Evolutionary conservation across 2,113 vertebrate species (phyloP), one percentile per base, ranked within the genome.

Genomic region (Sporophila hypoxantha): DNA sequence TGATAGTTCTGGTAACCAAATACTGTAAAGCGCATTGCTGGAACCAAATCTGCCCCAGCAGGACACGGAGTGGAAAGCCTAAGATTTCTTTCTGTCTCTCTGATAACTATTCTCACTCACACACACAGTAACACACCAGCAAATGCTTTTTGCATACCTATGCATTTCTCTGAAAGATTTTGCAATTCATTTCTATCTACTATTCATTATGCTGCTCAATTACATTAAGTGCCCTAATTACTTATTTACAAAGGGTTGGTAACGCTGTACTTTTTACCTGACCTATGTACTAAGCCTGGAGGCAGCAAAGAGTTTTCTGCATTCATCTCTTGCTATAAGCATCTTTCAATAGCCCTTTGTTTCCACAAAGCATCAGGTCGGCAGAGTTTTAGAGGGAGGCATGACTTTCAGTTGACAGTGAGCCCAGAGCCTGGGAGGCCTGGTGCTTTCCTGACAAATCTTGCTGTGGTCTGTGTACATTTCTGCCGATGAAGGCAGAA

Each of bases 201-300:
- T 92, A 95, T 95, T 96, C 93, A 95, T 95, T 93, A 86, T 68
- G 85, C 59, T 94, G 89, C 89, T 94, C 93, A 95, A 87, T 96
- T 95, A 91, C 53, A 34, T 29, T 71, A 91, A 90, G 68, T 90
- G 89, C 81, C 88, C 93, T 95, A 94, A 93, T 91, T 77, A 93
- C 87, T 96, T 96, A 93, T 95, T 96, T 95, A 91, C 87, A 91
- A 92, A 84, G 76, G 71, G 65, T 86, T 93, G 76, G 87, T 94
- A 91, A 93, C 29, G 25, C 77, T 75, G 76, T 78, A 93, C 78
- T 90, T 85, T 42, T 47, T 82, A 86, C 65, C 69, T 9, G 2
- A 76, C 9, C 29, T 86, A 78, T 32, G 66, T 59, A 55, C 39
- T 21, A 27, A 86, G 79, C 59, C 67, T 27, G 27, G 59, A 86